Evolutionary conservation across 1,140 invertebrate species (phyloP).

Genomic region (Ephestia elutella): DNA sequence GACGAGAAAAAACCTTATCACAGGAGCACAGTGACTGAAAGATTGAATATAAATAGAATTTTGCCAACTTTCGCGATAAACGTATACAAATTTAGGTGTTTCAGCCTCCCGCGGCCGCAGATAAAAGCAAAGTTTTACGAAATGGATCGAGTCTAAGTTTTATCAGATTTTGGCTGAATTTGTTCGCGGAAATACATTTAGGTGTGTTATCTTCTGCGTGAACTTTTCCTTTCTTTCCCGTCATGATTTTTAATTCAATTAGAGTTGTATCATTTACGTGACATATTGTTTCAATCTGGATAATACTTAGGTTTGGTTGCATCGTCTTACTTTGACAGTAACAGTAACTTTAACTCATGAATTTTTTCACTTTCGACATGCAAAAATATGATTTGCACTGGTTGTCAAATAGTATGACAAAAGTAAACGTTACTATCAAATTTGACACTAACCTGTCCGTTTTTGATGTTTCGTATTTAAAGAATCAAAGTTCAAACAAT

Average conservation of each 20-base stretch:
- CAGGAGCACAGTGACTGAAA: slow-evolving; percentile 26
- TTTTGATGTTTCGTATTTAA: too few relatives aligned
- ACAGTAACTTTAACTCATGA: too few relatives aligned
- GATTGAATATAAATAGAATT: slow-evolving; percentile 43
- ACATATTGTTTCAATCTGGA: too few relatives aligned
- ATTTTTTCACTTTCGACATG: too few relatives aligned
- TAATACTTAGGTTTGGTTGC: too few relatives aligned
- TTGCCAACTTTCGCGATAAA: slow-evolving; percentile 40
- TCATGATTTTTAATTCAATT: slow-evolving; percentile 49
- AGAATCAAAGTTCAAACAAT: too few relatives aligned
- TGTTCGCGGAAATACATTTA: slow-evolving; percentile 43
- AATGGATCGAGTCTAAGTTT: slow-evolving; percentile 53
- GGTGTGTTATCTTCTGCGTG: slow-evolving; percentile 35
- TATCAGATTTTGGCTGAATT: slow-evolving; percentile 54
- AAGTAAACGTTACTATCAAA: too few relatives aligned
- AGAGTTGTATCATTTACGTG: slow-evolving; percentile 4
- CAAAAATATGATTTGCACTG: too few relatives aligned
- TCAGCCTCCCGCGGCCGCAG: slow-evolving; percentile 31
- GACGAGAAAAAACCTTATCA: slow-evolving; percentile 22
- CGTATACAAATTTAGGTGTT: slow-evolving; percentile 50
- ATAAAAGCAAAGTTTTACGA: slow-evolving; percentile 54
- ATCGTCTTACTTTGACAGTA: too few relatives aligned
- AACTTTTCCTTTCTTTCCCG: slow-evolving; percentile 43
- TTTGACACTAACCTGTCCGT: too few relatives aligned
- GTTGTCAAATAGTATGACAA: too few relatives aligned